Evolutionary conservation across 2,797 vertebrate genomes (phyloP).

Genomic region (Poeciliopsis paucimaculata): DNA sequence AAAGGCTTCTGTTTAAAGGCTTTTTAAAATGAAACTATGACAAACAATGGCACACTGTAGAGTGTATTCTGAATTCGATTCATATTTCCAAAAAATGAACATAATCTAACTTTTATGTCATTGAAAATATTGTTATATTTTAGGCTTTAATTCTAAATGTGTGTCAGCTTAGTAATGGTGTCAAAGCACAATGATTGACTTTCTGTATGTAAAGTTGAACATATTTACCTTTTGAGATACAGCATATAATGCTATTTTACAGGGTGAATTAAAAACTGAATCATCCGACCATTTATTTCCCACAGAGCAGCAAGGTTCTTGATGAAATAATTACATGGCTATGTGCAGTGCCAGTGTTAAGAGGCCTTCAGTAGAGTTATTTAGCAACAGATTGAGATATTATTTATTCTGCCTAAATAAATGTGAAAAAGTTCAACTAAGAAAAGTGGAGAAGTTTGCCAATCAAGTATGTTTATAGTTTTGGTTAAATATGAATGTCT

Average conservation of each 20-base stretch:
- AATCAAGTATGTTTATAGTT: not conserved
- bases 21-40: constrained; percentile 13
- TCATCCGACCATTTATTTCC: not conserved
- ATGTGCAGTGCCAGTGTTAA: not conserved
- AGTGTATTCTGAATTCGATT: constrained; percentile 14
- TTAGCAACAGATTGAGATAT: not conserved
- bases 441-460: not conserved
- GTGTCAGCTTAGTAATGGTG: not conserved
- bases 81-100: constrained; percentile 14
- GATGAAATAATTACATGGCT: constrained; percentile 1
- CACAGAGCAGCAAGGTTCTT: not conserved
- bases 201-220: not conserved
- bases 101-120: not conserved
- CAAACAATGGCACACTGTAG: not conserved
- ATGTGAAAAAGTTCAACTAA: not conserved
- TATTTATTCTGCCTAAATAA: not conserved
- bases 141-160: not conserved
- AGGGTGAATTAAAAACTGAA: not conserved
- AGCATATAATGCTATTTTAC: not conserved
- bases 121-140: not conserved
- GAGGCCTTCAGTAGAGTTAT: not conserved
- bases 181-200: not conserved
- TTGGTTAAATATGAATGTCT: not conserved
- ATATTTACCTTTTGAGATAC: not conserved
- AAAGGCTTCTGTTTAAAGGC: constrained; percentile 8